These are phyloP conservation scores for Macrosoma leucophasiata DNA, from an alignment of 2,888 invertebrate genomes.

Conservation along the genomic window DNA sequence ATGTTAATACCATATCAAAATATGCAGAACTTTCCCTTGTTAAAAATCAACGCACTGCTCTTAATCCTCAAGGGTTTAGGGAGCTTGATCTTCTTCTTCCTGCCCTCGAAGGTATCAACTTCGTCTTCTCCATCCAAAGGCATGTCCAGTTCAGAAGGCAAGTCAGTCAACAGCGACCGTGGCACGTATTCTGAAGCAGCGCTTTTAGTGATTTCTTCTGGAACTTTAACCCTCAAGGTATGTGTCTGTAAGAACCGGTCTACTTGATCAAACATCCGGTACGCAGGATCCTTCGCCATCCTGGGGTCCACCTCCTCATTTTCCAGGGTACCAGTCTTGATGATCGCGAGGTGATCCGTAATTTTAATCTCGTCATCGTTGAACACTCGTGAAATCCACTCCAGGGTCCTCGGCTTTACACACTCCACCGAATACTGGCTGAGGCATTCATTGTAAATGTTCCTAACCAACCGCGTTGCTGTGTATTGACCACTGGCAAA, in stretches of 20 bases:
- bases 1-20: constrained; percentile 8
- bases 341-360: constrained; percentile 84
- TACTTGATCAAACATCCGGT: constrained; percentile 81
- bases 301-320: constrained; percentile 58
- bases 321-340: constrained; percentile 76
- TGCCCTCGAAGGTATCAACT: constrained; percentile 61
- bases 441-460: constrained; percentile 81
- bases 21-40: no score
- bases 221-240: constrained; percentile 83
- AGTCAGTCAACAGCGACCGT: constrained; percentile 76
- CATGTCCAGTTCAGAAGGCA: constrained; percentile 81
- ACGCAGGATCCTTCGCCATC: constrained; percentile 69
- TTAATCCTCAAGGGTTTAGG: constrained; percentile 71
- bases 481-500: constrained; percentile 63
- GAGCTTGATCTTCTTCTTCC: constrained; percentile 71
- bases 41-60: constrained; percentile 59
- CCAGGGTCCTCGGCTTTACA: constrained; percentile 85
- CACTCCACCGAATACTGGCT: constrained; percentile 82
- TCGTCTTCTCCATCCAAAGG: constrained; percentile 79
- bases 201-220: constrained; percentile 76
- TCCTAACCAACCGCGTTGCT: constrained; percentile 78
- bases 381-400: constrained; percentile 81
- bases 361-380: constrained; percentile 82
- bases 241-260: constrained; percentile 86
- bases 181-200: constrained; percentile 78